A percentile compares a stretch with the other conserved stretches of the same genome.
Conservation (phyloP, 1,140 invertebrate species). For the Aphelinus atriplicis region DNA sequence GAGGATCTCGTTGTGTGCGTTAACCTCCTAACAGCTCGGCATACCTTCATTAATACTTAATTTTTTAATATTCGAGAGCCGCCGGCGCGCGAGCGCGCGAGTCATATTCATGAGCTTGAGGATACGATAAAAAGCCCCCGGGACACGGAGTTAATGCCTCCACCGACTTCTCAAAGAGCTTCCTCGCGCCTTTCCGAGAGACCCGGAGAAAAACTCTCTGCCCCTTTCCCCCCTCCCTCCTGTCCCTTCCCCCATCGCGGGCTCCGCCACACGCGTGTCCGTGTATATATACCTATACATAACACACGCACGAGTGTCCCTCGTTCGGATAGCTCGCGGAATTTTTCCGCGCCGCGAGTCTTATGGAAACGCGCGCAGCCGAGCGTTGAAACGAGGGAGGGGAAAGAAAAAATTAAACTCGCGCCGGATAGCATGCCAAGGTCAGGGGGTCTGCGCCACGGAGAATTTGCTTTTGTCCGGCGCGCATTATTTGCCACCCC, state of each 20-base stretch:
- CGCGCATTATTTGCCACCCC: not conserved
- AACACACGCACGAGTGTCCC: too few relatives aligned
- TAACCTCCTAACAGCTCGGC: not conserved
- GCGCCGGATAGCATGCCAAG: not conserved
- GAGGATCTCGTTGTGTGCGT: too few relatives aligned
- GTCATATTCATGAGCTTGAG: not conserved
- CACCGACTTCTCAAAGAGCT: conserved; percentile 19
- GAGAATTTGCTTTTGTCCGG: not conserved
- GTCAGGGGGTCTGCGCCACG: not conserved
- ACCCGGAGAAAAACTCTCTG: not conserved
- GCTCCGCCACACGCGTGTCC: too few relatives aligned
- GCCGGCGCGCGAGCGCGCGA: not conserved
- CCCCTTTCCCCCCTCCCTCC: not conserved
- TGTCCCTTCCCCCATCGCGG: too few relatives aligned
- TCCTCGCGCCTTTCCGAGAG: conserved; percentile 5
- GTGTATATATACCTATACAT: too few relatives aligned
- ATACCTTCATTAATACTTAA: not conserved
- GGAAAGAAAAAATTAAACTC: not conserved
- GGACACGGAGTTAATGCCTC: not conserved
- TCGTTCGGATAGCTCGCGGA: too few relatives aligned
- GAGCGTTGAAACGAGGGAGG: not conserved
- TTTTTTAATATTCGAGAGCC: not conserved
- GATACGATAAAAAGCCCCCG: too few relatives aligned
- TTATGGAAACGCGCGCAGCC: not conserved
- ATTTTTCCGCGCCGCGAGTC: not conserved